Base-by-base conservation (phyloP, 2,113 vertebrate genomes). In the Notothenia rossii region DNA sequence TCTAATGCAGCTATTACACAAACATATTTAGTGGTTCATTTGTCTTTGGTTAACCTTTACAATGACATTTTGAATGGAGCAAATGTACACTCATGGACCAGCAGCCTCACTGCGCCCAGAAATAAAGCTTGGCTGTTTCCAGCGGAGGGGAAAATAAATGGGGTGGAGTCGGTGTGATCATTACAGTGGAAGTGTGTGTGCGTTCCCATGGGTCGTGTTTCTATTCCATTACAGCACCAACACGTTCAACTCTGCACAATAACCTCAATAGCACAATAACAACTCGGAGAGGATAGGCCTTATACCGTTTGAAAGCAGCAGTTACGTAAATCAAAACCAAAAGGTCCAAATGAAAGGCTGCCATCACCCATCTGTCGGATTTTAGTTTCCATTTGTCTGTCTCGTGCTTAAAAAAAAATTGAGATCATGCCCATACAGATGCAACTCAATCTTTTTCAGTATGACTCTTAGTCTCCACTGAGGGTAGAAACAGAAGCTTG, bases 91-190 rank as follows among this genome's bases (percentile, higher is more conserved):
- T 77, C 72, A 66, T 3, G 74, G 72, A 70, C 20, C 55, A 62
- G 46, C 14, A 45, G 59, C 53, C 45, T 73, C 53, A 45, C 72
- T 64, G 51, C 48, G 62, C 55, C 51, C 73, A 84, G 62, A 84
- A 90, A 90, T 72, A 83, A 67, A 84, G 70, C 54, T 66, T 49
- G 55, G 72, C 64, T 60, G 78, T 88, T 90, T 91, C 87, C 84
- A 82, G 74, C 10, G 43, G 65, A 73, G 72, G 58, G 76, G 82
- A 66, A 85, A 88, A 75, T 85, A 83, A 88, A 82, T 49, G 61
- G 67, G 88, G 77, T 48, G 82, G 54, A 82, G 79, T 87, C 72
- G 55, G 45, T 78, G 75, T 72, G 72, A 78, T 89, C 78, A 84
- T 89, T 75, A 78, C 77, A 43, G 50, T 84, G 82, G 63, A 81